Evolutionary conservation across 2,888 invertebrate genomes (phyloP).

Genomic region (Neocrepidodera transversa): DNA sequence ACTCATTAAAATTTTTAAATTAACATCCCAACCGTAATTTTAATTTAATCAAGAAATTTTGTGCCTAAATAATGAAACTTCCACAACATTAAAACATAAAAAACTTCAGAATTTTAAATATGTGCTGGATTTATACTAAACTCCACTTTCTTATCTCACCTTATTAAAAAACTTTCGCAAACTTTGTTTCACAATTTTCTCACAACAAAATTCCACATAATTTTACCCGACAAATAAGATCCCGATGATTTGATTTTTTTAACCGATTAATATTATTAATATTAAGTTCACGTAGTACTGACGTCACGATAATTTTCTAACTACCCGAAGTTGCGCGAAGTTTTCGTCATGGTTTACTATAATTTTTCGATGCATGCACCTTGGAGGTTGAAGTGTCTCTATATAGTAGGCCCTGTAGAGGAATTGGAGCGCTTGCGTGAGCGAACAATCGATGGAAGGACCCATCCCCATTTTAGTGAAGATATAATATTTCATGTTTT

Average conservation of each 20-base stretch:
- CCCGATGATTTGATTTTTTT: no score
- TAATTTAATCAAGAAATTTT: no score
- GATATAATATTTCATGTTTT: conserved; percentile 40
- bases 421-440: conserved; percentile 52
- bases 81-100: no score
- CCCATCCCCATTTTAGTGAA: conserved; percentile 54
- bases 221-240: no score
- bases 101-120: no score
- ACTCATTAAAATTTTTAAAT: no score
- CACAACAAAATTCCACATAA: conserved; percentile 9
- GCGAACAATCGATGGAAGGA: conserved; percentile 56
- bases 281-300: conserved; percentile 7
- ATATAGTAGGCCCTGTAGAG: conserved; percentile 49
- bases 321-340: conserved; percentile 33
- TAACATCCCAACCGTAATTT: no score
- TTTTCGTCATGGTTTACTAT: conserved; percentile 27
- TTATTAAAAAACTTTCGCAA: conserved; percentile 35
- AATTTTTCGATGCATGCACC: conserved; percentile 30
- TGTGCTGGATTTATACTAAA: no score
- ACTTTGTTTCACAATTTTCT: conserved; percentile 31
- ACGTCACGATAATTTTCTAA: conserved; percentile 22
- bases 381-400: conserved; percentile 28
- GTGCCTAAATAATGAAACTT: no score
- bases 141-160: conserved; percentile 29
- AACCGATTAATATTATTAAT: no score